Base-by-base conservation (phyloP, 2,888 invertebrate species). In the Hofmannophila pseudospretella region DNA sequence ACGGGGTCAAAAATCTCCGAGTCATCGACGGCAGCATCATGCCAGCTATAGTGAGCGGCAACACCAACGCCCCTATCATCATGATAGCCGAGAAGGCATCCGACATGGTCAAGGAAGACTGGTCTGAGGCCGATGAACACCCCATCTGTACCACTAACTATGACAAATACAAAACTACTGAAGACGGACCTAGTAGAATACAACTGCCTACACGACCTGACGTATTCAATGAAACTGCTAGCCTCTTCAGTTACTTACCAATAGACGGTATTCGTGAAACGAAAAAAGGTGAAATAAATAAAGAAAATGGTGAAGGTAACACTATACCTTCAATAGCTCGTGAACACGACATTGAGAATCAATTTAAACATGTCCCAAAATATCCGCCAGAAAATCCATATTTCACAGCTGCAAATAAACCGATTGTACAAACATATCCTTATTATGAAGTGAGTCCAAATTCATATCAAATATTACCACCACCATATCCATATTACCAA, bases 41-140 rank as follows among this genome's bases (percentile, higher is more conserved):
- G 93, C 96, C 96, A 0, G 89, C 77, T 1, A 93, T 96, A 36
- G 87, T 91, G 0, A 93, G 89, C 20, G 95, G 95, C 0, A 95
- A 96, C 59, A 95, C 94, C 0, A 95, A 95, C 56, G 94, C 94
- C 0, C 94, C 95, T 0, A 90, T 90, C 1, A 91, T 95, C 29
- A 95, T 95, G 95, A 92, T 96, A 28, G 95, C 92, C 0, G 95
- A 96, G 61, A 94, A 93, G 57, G 94, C 91, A 1, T 88, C 94
- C 0, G 94, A 95, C 56, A 90, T 96, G 89, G 94, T 96, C 48
- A 94, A 94, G 62, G 88, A 92, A 62, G 92, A 93, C 47, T 93
- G 93, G 91, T 42, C 47, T 5, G 60, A 62, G 11, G 39, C 38
- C 20, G 48, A 60, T n/a, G 53, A 59, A 32, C 44, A 51, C 20